A percentile compares a stretch with the other conserved stretches of the same genome.
These are phyloP conservation scores for Zele albiditarsus DNA, from an alignment of 2,888 invertebrate genomes.

Conservation along the genomic window DNA sequence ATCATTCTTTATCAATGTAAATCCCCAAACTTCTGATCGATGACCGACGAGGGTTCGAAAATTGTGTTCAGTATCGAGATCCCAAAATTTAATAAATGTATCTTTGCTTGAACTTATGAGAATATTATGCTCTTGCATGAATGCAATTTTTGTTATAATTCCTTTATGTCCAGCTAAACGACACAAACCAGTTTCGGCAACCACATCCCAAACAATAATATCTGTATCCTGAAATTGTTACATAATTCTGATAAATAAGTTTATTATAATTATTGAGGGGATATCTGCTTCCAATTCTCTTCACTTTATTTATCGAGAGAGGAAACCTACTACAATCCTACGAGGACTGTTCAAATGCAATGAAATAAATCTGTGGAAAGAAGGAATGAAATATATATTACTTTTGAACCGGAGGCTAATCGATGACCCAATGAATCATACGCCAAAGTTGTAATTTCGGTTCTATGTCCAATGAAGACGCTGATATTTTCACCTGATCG, in stretches of 20 bases:
- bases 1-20: constrained; percentile 85
- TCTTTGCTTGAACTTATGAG: constrained; percentile 92
- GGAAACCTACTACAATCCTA: no score
- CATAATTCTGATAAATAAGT: neutral
- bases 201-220: constrained; percentile 94
- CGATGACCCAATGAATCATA: constrained; percentile 90
- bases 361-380: no score
- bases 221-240: constrained; percentile 85
- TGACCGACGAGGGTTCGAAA: constrained; percentile 95
- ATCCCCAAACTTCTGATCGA: constrained; percentile 91
- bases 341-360: neutral
- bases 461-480: constrained; percentile 88
- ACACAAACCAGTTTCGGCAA: constrained; percentile 91
- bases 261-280: no score
- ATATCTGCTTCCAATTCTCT: no score
- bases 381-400: constrained; percentile 62
- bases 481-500: constrained; percentile 82
- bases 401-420: constrained; percentile 92
- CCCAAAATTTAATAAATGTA: constrained; percentile 97
- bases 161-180: constrained; percentile 95
- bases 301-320: no score
- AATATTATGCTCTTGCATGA: constrained; percentile 81
- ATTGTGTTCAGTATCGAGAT: constrained; percentile 94
- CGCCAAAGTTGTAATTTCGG: constrained; percentile 85
- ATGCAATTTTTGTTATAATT: constrained; percentile 86